Conservation (phyloP, 2,888 invertebrate species). For the Tetheella fluctuosa region DNA sequence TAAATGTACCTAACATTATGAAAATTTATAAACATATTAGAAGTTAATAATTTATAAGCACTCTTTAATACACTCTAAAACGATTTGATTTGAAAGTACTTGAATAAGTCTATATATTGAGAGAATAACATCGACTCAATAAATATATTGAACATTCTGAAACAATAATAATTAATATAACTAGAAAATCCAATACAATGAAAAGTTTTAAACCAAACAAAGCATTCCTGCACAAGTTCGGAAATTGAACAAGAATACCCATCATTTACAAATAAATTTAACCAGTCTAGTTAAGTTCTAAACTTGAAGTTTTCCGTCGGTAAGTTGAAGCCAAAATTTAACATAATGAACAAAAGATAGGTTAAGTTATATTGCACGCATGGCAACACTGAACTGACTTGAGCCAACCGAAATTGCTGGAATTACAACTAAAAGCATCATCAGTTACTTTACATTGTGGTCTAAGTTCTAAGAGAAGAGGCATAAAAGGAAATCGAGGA, state of each 20-base stretch:
- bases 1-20: no score
- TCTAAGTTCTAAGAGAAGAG: slow-evolving; percentile 15
- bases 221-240: slow-evolving; percentile 5
- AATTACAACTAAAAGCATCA: slow-evolving; percentile 65
- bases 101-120: no score
- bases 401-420: slow-evolving; percentile 58
- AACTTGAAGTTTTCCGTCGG: slow-evolving; percentile 19
- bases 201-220: not conserved
- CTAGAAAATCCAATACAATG: not conserved
- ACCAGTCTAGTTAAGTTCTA: slow-evolving; percentile 12
- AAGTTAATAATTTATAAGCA: no score
- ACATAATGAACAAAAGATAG: slow-evolving; percentile 42
- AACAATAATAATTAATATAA: not conserved
- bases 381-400: slow-evolving; percentile 38
- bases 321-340: slow-evolving; percentile 21
- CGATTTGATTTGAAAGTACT: no score
- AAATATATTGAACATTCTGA: no score
- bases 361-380: slow-evolving; percentile 38
- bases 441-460: slow-evolving; percentile 38
- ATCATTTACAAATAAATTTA: slow-evolving; percentile 11
- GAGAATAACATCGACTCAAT: no score
- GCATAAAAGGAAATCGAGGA: not conserved
- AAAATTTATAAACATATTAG: no score
- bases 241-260: slow-evolving; percentile 15
- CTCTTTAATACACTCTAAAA: no score